Evolutionary conservation across 2,888 invertebrate species (phyloP), one percentile per base, ranked within the genome.

Genomic region (Melieria picta): DNA sequence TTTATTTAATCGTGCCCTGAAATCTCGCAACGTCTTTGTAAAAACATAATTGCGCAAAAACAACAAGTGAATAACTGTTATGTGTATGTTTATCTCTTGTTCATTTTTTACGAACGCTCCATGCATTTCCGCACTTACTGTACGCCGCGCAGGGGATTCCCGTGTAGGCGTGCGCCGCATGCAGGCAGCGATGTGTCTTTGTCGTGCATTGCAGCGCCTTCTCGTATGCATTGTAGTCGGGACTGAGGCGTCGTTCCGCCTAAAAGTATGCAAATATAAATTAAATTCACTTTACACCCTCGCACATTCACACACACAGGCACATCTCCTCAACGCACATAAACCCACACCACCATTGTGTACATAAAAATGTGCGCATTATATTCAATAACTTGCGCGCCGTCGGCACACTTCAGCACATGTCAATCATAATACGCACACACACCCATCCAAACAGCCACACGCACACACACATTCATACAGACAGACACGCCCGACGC

Each of bases 131-230:
- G n/a, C 80, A 91, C 94, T 93, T 89, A 95, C 94, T 90, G 85
- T 94, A 95, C 56, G 94, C 94, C 55, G 94, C 94, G 85, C 94
- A 94, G 4, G 96, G 96, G 69, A 96, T 87, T 42, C 87, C 87
- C 4, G 96, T 96, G 83, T 96, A 96, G 45, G 96, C 96, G 85
- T 96, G 96, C 9, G 95, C 92, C 3, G 96, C 95, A 84, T 97
- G 96, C 83, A 93, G 92, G 87, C 97, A 97, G 77, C 95, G 90
- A 84, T 96, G 95, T 4, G 96, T 96, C 81, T 93, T 93, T 78
- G 93, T 93, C 11, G 94, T 94, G 84, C 96, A 97, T 72, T 93
- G 89, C 76, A 93, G 90, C 3, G 94, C 93, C 84, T 94, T 94
- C 79, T 93, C 93, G 66, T 85, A 86, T 30, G 87, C 89, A 84